A percentile compares a stretch with the other conserved stretches of the same genome.
These are phyloP conservation scores for Lasius fuliginosus DNA, from an alignment of 2,888 invertebrate genomes.

Conservation along the genomic window DNA sequence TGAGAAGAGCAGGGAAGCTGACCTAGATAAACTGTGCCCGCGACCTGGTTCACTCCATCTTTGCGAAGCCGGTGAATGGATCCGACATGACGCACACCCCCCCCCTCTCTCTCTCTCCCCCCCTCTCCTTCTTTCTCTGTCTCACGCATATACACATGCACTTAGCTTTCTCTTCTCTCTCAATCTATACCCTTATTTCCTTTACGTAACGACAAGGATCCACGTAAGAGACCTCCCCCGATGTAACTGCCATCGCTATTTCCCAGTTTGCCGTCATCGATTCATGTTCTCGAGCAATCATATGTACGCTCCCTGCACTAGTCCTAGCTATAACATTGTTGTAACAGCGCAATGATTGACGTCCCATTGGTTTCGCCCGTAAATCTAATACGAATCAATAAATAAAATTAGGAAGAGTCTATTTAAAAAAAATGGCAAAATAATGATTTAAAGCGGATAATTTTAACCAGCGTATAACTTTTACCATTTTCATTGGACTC, in stretches of 20 bases:
- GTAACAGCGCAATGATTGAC: slow-evolving; percentile 21
- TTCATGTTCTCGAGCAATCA: slow-evolving; percentile 32
- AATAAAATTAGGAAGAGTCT: neutral
- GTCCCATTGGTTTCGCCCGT: neutral
- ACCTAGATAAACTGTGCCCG: slow-evolving; percentile 79
- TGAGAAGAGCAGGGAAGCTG: slow-evolving; percentile 78
- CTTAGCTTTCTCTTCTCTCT: slow-evolving; percentile 12
- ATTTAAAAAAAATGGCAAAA: neutral
- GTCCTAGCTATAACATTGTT: neutral
- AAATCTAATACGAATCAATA: slow-evolving; percentile 1
- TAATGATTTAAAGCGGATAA: slow-evolving; percentile 3
- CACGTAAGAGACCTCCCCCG: slow-evolving; percentile 63
- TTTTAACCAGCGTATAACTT: neutral
- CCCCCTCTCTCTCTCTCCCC: slow-evolving; percentile 22
- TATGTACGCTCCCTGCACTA: slow-evolving; percentile 8
- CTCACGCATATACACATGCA: slow-evolving; percentile 13
- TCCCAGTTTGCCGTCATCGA: slow-evolving; percentile 42
- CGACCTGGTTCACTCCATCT: slow-evolving; percentile 76
- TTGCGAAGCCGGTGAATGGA: slow-evolving; percentile 82
- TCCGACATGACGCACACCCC: slow-evolving; percentile 82
- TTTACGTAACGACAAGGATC: slow-evolving; percentile 71
- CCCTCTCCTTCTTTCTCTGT: neutral
- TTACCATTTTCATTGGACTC: neutral
- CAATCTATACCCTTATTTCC: slow-evolving; percentile 74
- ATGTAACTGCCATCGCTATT: slow-evolving; percentile 36